Evolutionary conservation across 1,140 invertebrate species (phyloP).

Genomic region (Heliconius himera): DNA sequence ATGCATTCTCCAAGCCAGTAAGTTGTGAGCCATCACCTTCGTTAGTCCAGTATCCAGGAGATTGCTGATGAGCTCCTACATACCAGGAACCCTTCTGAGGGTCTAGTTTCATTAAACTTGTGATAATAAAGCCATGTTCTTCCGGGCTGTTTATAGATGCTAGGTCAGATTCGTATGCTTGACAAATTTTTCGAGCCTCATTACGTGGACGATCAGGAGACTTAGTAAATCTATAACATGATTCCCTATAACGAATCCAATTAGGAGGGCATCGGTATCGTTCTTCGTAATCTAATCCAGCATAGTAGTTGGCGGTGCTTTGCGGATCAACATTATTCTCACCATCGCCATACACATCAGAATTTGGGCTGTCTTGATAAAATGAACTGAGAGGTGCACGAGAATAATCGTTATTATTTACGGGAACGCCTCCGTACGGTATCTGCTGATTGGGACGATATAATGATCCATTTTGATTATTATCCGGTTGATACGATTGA

Average conservation of each 20-base stretch:
- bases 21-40: slow-evolving; percentile 90
- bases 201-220: slow-evolving; percentile 89
- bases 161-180: slow-evolving; percentile 90
- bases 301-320: slow-evolving; percentile 65
- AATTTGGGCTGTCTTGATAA: slow-evolving; percentile 62
- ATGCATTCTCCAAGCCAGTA: slow-evolving; percentile 90
- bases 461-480: slow-evolving; percentile 55
- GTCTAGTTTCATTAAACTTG: slow-evolving; percentile 86
- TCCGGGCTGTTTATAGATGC: slow-evolving; percentile 90
- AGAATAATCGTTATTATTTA: slow-evolving; percentile 63
- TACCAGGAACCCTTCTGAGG: slow-evolving; percentile 31
- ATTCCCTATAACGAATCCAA: slow-evolving; percentile 89
- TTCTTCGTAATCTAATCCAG: slow-evolving; percentile 72
- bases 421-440: slow-evolving; percentile 70
- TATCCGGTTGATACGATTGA: slow-evolving; percentile 53
- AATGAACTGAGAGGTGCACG: slow-evolving; percentile 69
- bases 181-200: slow-evolving; percentile 91
- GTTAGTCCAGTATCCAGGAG: slow-evolving; percentile 91
- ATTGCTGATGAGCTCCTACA: slow-evolving; percentile 74
- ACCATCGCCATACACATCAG: slow-evolving; percentile 60
- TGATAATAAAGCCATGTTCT: slow-evolving; percentile 92
- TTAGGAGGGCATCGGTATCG: slow-evolving; percentile 88
- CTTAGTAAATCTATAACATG: slow-evolving; percentile 94
- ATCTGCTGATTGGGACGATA: slow-evolving; percentile 64
- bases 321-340: slow-evolving; percentile 72